Percentiles rank a stretch among this genome's conserved stretches.
phyloP scores from a whole-genome alignment of 2,113 vertebrate genomes.

The Leptobrachium ailaonicum region DNA sequence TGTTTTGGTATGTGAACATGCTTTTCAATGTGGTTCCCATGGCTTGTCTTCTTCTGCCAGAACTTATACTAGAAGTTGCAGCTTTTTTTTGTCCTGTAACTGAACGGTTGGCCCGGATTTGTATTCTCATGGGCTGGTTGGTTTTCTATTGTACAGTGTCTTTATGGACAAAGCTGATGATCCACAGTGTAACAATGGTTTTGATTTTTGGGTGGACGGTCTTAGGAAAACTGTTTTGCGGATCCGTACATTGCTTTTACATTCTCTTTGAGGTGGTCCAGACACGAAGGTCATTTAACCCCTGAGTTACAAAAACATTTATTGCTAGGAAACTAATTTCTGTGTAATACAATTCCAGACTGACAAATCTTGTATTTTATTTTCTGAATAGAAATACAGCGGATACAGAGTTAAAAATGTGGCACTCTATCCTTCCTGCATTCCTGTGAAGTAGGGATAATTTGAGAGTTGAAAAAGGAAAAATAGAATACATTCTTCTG shows the following conservation, averaged over 20 bases:
- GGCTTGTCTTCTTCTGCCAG: slow-evolving; percentile 31
- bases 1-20: neutral
- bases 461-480: slow-evolving; percentile 20
- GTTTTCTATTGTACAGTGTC: neutral
- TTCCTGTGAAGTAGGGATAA: slow-evolving; percentile 6
- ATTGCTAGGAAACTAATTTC: neutral
- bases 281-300: neutral
- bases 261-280: neutral
- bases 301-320: neutral
- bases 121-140: slow-evolving; percentile 12
- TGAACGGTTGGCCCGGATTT: neutral
- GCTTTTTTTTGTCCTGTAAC: neutral
- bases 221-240: neutral
- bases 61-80: slow-evolving; percentile 9
- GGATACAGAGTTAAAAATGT: neutral
- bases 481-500: neutral
- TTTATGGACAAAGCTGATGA: slow-evolving; percentile 6
- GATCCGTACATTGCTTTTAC: neutral
- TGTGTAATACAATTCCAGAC: neutral
- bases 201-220: neutral
- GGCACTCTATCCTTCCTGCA: slow-evolving; percentile 3
- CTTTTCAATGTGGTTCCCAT: neutral
- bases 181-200: neutral
- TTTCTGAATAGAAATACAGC: neutral
- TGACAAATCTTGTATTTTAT: neutral